These are phyloP conservation scores for Knipowitschia caucasica DNA, from an alignment of 2,797 vertebrate species.

Conservation along the genomic window DNA sequence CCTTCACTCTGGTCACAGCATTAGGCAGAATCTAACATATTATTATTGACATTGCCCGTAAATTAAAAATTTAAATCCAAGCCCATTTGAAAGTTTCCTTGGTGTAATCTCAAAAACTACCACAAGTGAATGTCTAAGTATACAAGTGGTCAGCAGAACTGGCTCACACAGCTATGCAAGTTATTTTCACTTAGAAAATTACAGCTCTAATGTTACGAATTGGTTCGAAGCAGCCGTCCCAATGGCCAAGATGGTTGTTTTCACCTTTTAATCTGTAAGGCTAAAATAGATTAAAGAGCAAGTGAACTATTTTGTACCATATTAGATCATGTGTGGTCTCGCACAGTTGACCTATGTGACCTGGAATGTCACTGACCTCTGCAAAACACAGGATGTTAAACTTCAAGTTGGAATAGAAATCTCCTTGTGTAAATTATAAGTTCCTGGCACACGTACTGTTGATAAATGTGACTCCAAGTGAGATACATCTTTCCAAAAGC, in stretches of 20 bases:
- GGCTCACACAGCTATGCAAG: conserved; percentile 52
- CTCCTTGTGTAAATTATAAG: neutral
- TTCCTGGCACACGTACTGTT: conserved; percentile 12
- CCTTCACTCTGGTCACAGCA: too few species aligned
- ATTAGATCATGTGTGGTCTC: conserved; percentile 30
- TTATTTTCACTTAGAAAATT: conserved; percentile 85
- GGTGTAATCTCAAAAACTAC: conserved; percentile 56
- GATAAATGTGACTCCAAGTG: conserved; percentile 22
- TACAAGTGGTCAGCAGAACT: conserved; percentile 62
- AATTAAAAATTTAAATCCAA: neutral
- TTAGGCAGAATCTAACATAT: too few species aligned
- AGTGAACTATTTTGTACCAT: conserved; percentile 27
- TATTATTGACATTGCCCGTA: too few species aligned
- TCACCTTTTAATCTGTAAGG: conserved; percentile 66
- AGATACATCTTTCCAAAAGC: conserved; percentile 35
- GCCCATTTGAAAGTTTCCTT: conserved; percentile 33
- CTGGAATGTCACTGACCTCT: neutral
- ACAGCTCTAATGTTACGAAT: conserved; percentile 77
- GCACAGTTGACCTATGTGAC: conserved; percentile 22
- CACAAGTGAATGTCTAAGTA: conserved; percentile 63
- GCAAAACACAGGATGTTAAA: conserved; percentile 3
- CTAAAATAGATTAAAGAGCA: conserved; percentile 36
- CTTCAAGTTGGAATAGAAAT: neutral
- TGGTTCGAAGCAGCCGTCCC: conserved; percentile 33
- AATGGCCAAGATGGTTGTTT: conserved; percentile 53